Evolutionary conservation across 2,113 vertebrate species (phyloP).

Genomic region (Lycocorax pyrrhopterus): DNA sequence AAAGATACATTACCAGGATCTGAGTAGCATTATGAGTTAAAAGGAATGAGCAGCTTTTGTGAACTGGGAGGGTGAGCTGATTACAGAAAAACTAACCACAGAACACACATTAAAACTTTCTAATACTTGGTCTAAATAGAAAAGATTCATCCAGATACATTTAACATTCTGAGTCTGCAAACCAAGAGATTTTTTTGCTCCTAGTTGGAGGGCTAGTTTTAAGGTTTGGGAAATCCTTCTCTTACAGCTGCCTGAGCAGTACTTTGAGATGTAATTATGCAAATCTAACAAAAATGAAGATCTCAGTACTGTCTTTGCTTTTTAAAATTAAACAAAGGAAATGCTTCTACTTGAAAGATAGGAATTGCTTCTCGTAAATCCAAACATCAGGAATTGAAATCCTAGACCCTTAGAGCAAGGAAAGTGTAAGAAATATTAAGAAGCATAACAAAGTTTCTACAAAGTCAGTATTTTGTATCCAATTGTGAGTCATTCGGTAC

Average conservation of each 20-base stretch:
- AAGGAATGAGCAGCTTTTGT: neutral
- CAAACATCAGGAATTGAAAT: neutral
- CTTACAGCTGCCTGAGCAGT: slow-evolving; percentile 13
- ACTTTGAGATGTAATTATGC: slow-evolving; percentile 4
- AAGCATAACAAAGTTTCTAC: neutral
- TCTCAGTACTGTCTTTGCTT: neutral
- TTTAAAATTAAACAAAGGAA: slow-evolving; percentile 22
- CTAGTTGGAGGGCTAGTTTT: neutral
- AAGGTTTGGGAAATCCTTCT: slow-evolving; percentile 34
- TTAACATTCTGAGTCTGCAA: neutral
- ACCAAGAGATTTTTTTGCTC: slow-evolving; percentile 7
- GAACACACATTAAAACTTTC: neutral
- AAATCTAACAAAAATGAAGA: neutral
- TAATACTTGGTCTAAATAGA: neutral
- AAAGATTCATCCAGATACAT: neutral
- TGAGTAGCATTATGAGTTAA: neutral
- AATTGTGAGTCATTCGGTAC: neutral
- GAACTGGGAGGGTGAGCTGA: neutral
- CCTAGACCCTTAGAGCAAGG: neutral
- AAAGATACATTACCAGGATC: neutral
- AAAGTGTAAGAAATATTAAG: neutral
- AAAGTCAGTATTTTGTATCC: neutral
- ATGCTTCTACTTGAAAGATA: neutral
- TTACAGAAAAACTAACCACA: neutral
- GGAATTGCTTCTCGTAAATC: neutral